Percentiles rank a stretch among this genome's conserved stretches.
Conservation (phyloP, 2,797 vertebrate species). For the Channa striata region DNA sequence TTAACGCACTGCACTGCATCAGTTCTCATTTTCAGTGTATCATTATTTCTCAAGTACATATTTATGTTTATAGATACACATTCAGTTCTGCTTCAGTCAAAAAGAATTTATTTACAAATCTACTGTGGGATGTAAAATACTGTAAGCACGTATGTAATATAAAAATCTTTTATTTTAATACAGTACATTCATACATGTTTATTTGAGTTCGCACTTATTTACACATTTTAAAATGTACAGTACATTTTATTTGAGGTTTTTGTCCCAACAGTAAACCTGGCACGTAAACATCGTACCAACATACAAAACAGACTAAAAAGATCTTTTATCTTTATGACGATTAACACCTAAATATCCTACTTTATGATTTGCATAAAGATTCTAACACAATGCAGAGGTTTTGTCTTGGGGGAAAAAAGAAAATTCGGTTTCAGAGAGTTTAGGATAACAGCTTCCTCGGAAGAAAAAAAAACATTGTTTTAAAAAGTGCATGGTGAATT, state of each 20-base stretch:
- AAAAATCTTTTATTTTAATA: constrained; percentile 81
- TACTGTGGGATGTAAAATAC: constrained; percentile 15
- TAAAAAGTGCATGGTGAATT: constrained; percentile 70
- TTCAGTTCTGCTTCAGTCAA: neutral
- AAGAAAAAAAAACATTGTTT: constrained; percentile 40
- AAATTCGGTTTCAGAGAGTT: constrained; percentile 42
- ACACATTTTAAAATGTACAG: constrained; percentile 69
- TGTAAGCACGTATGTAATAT: constrained; percentile 45
- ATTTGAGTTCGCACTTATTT: constrained; percentile 67
- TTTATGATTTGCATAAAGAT: constrained; percentile 42
- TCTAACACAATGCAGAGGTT: constrained; percentile 52
- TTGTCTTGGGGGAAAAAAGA: constrained; percentile 12
- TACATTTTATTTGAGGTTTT: constrained; percentile 49
- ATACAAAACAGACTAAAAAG: constrained; percentile 65
- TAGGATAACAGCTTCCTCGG: constrained; percentile 36
- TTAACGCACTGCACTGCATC: no score
- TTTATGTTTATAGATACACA: neutral
- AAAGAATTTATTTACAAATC: neutral
- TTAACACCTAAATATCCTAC: constrained; percentile 2
- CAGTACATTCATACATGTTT: constrained; percentile 64
- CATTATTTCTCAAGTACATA: neutral
- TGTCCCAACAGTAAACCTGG: constrained; percentile 68
- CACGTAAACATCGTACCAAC: constrained; percentile 69
- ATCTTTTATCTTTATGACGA: constrained; percentile 44
- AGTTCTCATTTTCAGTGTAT: neutral